Evolutionary conservation across 2,888 invertebrate species (phyloP).

Genomic region (Rotaria macrura): DNA sequence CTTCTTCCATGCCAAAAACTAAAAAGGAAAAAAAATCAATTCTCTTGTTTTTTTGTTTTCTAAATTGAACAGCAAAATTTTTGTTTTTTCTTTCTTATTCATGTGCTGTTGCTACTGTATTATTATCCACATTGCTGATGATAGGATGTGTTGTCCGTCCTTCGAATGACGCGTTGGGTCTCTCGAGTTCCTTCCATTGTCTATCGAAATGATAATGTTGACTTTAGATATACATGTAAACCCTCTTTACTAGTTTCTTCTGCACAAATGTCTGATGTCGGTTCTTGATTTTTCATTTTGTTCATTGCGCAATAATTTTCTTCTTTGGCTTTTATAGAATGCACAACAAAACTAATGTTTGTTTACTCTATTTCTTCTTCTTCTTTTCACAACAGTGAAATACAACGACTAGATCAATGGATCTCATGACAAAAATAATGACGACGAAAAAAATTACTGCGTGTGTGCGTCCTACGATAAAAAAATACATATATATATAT

Average conservation of each 20-base stretch:
- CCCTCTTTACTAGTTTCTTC: not conserved
- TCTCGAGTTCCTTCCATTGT: not conserved
- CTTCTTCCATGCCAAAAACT: not conserved
- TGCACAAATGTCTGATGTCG: no score
- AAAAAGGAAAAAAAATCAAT: not conserved
- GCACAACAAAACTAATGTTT: not conserved
- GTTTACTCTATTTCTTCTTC: no score
- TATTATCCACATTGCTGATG: not conserved
- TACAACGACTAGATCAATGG: no score
- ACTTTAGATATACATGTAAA: conserved; percentile 3
- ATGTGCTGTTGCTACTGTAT: not conserved
- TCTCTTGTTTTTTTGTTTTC: not conserved
- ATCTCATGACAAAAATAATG: no score
- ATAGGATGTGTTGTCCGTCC: not conserved
- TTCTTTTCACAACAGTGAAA: no score
- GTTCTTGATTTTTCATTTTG: not conserved
- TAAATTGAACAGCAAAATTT: not conserved
- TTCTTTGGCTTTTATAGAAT: not conserved
- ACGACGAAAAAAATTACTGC: not conserved
- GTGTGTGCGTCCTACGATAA: not conserved
- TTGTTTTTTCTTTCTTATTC: not conserved
- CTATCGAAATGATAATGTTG: not conserved
- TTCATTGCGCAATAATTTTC: not conserved
- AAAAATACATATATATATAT: not conserved
- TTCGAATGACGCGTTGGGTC: not conserved